phyloP scores from a whole-genome alignment of 1,140 invertebrate genomes.

The Pseudomyrmex dendroicus region DNA sequence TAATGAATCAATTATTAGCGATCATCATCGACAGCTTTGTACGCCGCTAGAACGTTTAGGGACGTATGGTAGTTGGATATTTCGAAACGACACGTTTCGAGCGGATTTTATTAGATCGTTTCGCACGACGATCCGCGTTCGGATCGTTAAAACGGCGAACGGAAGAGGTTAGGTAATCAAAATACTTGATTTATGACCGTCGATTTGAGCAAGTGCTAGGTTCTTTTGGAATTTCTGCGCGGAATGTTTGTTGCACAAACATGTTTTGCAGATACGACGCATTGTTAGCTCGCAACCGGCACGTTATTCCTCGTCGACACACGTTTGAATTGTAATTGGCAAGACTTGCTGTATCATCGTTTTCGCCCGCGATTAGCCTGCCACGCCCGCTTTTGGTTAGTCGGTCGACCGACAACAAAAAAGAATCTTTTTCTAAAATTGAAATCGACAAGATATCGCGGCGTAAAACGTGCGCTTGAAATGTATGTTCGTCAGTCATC shows the following conservation, averaged over 20 bases:
- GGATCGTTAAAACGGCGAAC: too few relatives aligned
- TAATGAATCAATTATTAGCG: constrained; percentile 39
- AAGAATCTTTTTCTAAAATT: background rate
- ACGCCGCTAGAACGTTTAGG: too few relatives aligned
- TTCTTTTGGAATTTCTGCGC: background rate
- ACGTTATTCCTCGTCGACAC: background rate
- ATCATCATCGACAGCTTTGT: background rate
- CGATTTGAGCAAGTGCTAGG: too few relatives aligned
- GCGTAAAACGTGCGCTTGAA: background rate
- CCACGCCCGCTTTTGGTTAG: background rate
- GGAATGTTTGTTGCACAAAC: background rate
- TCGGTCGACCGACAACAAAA: background rate
- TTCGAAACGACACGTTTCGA: too few relatives aligned
- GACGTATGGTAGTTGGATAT: too few relatives aligned
- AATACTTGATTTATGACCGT: too few relatives aligned
- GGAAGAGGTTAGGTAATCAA: too few relatives aligned
- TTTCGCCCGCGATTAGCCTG: background rate
- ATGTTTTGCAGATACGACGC: background rate
- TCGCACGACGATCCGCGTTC: too few relatives aligned
- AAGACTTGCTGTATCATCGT: constrained; percentile 11
- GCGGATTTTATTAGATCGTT: too few relatives aligned
- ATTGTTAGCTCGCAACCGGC: constrained; percentile 11
- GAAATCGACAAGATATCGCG: background rate
- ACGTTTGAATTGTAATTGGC: background rate
- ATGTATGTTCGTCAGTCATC: background rate